These are phyloP conservation scores for Lucifuga dentata DNA, from an alignment of 2,113 vertebrate species.

Conservation along the genomic window DNA sequence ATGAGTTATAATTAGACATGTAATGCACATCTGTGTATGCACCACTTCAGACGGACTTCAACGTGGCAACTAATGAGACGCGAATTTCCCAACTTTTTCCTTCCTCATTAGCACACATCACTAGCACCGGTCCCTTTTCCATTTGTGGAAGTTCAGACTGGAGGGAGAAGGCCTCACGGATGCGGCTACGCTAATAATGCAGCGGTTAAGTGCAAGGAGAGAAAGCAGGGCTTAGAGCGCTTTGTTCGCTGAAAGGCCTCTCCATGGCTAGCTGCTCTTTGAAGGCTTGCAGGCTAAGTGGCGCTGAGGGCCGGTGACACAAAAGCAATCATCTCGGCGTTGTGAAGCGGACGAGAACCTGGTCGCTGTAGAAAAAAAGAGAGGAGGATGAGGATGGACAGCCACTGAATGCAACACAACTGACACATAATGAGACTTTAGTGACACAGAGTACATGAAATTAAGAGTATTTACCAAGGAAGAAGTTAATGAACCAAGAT, in stretches of 20 bases:
- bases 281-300: conserved; percentile 65
- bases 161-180: conserved; percentile 33
- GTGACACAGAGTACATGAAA: no score
- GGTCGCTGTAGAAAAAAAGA: conserved; percentile 21
- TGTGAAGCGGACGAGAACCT: conserved; percentile 36
- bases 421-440: conserved; percentile 20
- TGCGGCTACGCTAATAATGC: conserved; percentile 56
- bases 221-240: conserved; percentile 52
- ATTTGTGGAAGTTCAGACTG: not conserved
- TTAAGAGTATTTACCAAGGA: no score
- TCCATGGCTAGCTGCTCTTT: conserved; percentile 60
- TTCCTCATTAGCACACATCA: conserved; percentile 26
- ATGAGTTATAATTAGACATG: not conserved
- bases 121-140: conserved; percentile 1
- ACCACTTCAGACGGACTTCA: not conserved
- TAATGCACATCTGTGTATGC: not conserved
- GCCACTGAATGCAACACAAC: conserved; percentile 28
- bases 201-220: conserved; percentile 59
- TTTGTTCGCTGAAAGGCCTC: conserved; percentile 62
- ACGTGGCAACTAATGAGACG: not conserved
- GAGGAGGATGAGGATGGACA: conserved; percentile 25
- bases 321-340: conserved; percentile 57
- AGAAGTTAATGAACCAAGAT: no score
- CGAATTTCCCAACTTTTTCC: not conserved
- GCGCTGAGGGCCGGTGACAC: conserved; percentile 47